Base-by-base conservation (phyloP, 2,888 invertebrate genomes). In the Eremobia ochroleuca region DNA sequence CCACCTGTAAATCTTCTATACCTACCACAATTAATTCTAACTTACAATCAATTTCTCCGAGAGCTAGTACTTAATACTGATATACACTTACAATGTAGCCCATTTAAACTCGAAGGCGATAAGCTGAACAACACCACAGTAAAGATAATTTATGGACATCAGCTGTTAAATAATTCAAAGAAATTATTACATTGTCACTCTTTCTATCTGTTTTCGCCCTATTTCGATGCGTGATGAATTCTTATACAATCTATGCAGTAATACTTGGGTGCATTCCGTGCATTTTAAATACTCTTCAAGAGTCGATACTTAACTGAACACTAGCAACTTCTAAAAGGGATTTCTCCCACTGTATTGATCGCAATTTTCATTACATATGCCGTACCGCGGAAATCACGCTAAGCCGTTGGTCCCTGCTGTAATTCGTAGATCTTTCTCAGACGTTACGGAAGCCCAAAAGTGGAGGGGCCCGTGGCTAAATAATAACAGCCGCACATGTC, bases 131-230 rank as follows among this genome's bases (percentile, higher is more conserved):
- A 58, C 49, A 65, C 52, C 1, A 69, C 65, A 70, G 66, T 81
- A 81, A 81, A 85, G 82, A 83, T 83, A 82, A 81, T 43, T 68
- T 11, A 31, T 21, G 64, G 73, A 72, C 86, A 83, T 61, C 83
- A 72, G 34, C 55, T 73, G 69, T 82, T 77, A 65, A 72, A 71
- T 82, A 68, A 82, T 86, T 83, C 74, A 52, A 69, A 71, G 86
- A 83, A 83, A 74, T 86, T 25, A 73, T 70, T 49, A 71, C 65
- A 49, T 71, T 61, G 85, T 85, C 71, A 85, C 15, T 21, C 34
- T 18, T 55, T 18, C 15, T 69, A 67, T 65, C 43, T 55, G 61
- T 49, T 67, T 61, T 61, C 31, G 43, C 40, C 21, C n/a, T 31
- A 70, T 61, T 76, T 55, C 13, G 43, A 3, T 61, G 21, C 37